phyloP scores from a whole-genome alignment of 2,797 vertebrate genomes.

The Furcifer pardalis region DNA sequence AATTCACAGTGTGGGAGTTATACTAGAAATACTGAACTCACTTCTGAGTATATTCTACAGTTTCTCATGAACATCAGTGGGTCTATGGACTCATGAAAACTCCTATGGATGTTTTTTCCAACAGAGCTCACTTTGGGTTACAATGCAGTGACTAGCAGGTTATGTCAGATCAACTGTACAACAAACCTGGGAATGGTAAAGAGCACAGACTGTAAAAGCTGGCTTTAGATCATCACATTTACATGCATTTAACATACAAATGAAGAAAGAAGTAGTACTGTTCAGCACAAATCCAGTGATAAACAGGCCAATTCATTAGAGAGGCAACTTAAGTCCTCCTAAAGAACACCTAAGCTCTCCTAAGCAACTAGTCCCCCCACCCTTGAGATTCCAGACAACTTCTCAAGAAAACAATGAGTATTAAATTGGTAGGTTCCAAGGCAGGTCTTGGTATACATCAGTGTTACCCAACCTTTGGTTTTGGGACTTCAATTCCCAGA shows the following conservation, averaged over 20 bases:
- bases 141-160: not conserved
- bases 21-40: not conserved
- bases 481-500: no score
- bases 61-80: not conserved
- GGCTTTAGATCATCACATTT: not conserved
- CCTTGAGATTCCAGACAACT: not conserved
- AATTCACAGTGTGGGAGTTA: not conserved
- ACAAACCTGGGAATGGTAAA: not conserved
- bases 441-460: no score
- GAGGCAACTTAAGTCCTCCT: not conserved
- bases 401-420: not conserved
- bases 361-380: not conserved
- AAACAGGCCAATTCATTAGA: not conserved
- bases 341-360: not conserved
- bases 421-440: not conserved
- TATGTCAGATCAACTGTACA: not conserved
- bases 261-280: not conserved
- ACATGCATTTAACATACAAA: not conserved
- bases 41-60: not conserved
- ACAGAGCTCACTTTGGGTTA: not conserved
- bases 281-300: not conserved
- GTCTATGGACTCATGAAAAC: not conserved
- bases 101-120: not conserved
- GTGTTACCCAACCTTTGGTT: no score
- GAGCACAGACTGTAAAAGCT: not conserved